These are phyloP conservation scores for Limnothrissa miodon DNA, from an alignment of 2,113 vertebrate genomes.

Conservation along the genomic window DNA sequence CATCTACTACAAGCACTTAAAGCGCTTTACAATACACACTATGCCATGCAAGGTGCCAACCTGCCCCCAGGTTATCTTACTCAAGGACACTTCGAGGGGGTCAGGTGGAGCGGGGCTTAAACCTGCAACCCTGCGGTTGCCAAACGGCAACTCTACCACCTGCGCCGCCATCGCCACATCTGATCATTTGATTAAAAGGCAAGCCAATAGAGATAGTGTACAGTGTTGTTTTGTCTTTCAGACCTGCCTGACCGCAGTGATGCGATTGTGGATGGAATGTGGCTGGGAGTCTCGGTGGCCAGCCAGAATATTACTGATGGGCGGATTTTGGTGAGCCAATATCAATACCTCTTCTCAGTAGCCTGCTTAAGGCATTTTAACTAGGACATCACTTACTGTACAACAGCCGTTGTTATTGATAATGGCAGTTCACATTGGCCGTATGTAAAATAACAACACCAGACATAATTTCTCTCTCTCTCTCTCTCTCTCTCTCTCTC, in stretches of 20 bases:
- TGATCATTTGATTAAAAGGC: no score
- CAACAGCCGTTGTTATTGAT: neutral
- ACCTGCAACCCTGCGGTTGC: no score
- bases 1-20: no score
- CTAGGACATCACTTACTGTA: neutral
- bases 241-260: constrained; percentile 37
- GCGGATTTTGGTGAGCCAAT: constrained; percentile 80
- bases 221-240: constrained; percentile 21
- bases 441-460: neutral
- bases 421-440: neutral
- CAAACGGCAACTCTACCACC: no score
- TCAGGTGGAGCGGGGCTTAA: no score
- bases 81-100: no score
- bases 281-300: constrained; percentile 87
- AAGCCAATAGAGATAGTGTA: neutral
- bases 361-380: neutral
- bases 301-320: constrained; percentile 78
- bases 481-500: neutral
- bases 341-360: constrained; percentile 39
- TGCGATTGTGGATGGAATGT: constrained; percentile 86
- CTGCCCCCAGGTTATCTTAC: no score
- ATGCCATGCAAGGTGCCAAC: no score
- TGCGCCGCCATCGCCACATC: no score
- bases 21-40: no score
- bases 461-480: neutral